Evolutionary conservation across 2,888 invertebrate species (phyloP).

Genomic region (Archips crataeganus): DNA sequence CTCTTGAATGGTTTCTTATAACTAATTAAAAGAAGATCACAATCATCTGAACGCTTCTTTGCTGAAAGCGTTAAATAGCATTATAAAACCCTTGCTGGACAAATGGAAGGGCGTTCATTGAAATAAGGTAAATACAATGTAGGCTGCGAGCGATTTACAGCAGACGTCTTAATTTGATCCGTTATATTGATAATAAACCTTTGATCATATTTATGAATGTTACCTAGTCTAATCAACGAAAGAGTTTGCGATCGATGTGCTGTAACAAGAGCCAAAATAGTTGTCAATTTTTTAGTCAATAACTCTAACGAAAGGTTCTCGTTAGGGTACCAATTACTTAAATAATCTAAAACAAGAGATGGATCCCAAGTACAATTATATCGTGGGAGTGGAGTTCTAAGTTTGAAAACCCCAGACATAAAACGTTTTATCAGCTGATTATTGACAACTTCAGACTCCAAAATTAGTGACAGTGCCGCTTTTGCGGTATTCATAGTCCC

Average conservation of each 20-base stretch:
- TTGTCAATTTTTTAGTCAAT: not conserved
- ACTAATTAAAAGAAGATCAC: slow-evolving; percentile 14
- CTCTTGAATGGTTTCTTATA: not conserved
- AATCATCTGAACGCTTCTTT: not conserved
- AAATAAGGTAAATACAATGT: slow-evolving; percentile 2
- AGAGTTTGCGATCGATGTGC: slow-evolving; percentile 3
- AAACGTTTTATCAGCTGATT: no score
- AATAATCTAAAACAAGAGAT: not conserved
- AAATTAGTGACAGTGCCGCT: not conserved
- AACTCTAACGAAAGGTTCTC: not conserved
- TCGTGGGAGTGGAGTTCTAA: no score
- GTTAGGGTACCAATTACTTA: not conserved
- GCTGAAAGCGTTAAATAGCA: not conserved
- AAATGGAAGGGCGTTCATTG: slow-evolving; percentile 3
- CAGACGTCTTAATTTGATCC: slow-evolving; percentile 9
- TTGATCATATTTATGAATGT: not conserved
- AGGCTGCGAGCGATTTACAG: slow-evolving; percentile 1
- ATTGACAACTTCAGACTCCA: not conserved
- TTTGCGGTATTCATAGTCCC: slow-evolving; percentile 3
- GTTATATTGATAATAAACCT: slow-evolving; percentile 4
- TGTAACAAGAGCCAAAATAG: slow-evolving; percentile 1
- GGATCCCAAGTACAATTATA: no score
- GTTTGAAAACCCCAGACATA: no score
- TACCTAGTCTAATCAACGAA: slow-evolving; percentile 2
- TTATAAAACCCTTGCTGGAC: not conserved